These are phyloP conservation scores for Tortrix viridana DNA, from an alignment of 2,888 invertebrate genomes.

Conservation along the genomic window DNA sequence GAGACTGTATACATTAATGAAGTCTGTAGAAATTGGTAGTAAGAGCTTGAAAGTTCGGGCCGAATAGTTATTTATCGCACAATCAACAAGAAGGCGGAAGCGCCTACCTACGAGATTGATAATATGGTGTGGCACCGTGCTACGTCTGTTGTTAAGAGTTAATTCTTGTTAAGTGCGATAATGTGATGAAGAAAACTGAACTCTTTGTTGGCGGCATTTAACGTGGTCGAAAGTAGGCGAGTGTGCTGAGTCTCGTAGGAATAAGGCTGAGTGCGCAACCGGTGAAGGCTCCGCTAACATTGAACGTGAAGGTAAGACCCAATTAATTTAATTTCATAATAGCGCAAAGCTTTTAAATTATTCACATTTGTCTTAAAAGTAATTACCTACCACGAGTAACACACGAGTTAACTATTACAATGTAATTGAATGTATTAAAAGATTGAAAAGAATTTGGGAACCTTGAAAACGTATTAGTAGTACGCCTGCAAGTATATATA, in stretches of 20 bases:
- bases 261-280: slow-evolving; percentile 56
- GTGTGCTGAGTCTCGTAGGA: slow-evolving; percentile 56
- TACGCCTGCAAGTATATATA: background rate
- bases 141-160: slow-evolving; percentile 10
- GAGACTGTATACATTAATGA: background rate
- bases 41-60: slow-evolving; percentile 15
- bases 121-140: slow-evolving; percentile 23
- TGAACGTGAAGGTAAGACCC: slow-evolving; percentile 73
- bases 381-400: slow-evolving; percentile 40
- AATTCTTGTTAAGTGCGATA: slow-evolving; percentile 34
- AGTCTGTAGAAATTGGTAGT: background rate
- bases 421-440: slow-evolving; percentile 24
- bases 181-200: slow-evolving; percentile 53
- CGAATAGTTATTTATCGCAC: slow-evolving; percentile 15
- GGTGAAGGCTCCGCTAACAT: slow-evolving; percentile 58
- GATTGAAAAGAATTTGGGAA: slow-evolving; percentile 11
- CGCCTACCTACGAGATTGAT: slow-evolving; percentile 8
- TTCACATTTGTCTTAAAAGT: slow-evolving; percentile 47
- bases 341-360: slow-evolving; percentile 51
- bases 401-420: slow-evolving; percentile 32
- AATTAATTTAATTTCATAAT: slow-evolving; percentile 67
- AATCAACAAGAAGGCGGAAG: slow-evolving; percentile 22
- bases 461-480: slow-evolving; percentile 18
- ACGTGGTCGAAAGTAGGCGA: slow-evolving; percentile 75
- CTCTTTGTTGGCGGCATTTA: slow-evolving; percentile 70